Percentiles rank a stretch among this genome's conserved stretches.
These are phyloP conservation scores for Perithous albicinctus DNA, from an alignment of 2,888 invertebrate species.

Conservation along the genomic window DNA sequence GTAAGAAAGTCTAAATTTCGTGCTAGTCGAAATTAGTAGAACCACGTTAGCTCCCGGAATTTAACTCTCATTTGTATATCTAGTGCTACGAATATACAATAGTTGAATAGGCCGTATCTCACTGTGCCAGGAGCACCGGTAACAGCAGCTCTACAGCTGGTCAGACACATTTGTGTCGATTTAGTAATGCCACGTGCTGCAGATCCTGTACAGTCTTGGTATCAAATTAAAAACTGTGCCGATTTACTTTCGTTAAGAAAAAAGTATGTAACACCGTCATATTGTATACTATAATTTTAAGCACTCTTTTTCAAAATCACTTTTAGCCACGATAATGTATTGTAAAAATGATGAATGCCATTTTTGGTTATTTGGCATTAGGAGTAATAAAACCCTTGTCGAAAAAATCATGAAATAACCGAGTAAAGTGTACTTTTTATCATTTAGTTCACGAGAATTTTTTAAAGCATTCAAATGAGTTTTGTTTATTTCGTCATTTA, in stretches of 20 bases:
- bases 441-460: not conserved
- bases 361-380: not conserved
- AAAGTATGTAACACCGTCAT: not conserved
- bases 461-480: not conserved
- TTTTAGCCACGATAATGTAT: no score
- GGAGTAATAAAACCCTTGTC: not conserved
- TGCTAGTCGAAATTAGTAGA: constrained; percentile 19
- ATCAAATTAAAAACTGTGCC: not conserved
- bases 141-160: not conserved
- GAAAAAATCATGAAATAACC: not conserved
- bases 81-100: constrained; percentile 16
- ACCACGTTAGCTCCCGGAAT: constrained; percentile 30
- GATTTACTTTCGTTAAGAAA: not conserved
- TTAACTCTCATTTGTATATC: constrained; percentile 46
- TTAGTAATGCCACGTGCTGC: constrained; percentile 18
- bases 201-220: not conserved
- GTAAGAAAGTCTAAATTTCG: constrained; percentile 21
- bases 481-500: not conserved
- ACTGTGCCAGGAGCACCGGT: constrained; percentile 47
- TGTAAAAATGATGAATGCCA: not conserved
- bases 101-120: constrained; percentile 44
- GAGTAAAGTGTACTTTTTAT: not conserved
- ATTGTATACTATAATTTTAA: no score
- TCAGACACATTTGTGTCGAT: constrained; percentile 8
- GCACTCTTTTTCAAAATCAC: no score